These are phyloP conservation scores for Panthera uncia DNA, from an alignment of 2,113 vertebrate species.

Conservation along the genomic window DNA sequence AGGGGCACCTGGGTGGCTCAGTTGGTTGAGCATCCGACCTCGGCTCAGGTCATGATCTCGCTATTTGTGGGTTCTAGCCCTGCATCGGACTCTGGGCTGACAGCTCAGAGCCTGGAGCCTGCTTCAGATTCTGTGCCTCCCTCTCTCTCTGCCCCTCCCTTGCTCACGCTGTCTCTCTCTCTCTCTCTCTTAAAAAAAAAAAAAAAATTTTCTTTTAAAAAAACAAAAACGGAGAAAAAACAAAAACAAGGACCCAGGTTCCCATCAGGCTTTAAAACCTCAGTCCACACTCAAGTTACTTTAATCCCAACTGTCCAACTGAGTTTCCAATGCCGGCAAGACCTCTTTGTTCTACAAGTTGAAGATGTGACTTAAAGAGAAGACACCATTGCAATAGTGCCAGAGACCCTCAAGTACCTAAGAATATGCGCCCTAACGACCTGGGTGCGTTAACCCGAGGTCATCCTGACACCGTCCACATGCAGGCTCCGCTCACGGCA, in stretches of 20 bases:
- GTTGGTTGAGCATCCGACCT: too few species aligned
- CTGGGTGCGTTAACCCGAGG: rapidly evolving
- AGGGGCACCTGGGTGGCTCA: too few species aligned
- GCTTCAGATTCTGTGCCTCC: too few species aligned
- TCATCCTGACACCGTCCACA: rapidly evolving
- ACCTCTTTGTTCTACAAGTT: not conserved
- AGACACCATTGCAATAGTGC: not conserved
- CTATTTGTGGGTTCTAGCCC: too few species aligned
- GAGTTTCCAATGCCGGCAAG: not conserved
- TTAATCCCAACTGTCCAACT: not conserved
- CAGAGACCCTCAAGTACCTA: not conserved
- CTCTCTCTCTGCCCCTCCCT: too few species aligned
- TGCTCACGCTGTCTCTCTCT: too few species aligned
- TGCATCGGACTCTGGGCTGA: too few species aligned
- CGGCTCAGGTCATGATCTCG: too few species aligned
- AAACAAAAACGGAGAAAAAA: not conserved
- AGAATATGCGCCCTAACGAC: not conserved
- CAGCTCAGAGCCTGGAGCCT: too few species aligned
- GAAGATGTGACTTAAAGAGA: not conserved
- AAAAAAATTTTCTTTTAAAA: not conserved
- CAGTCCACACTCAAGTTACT: not conserved
- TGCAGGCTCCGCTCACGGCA: not conserved
- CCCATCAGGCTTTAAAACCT: not conserved
- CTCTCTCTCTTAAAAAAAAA: not conserved
- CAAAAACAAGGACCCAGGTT: not conserved